These are phyloP conservation scores for Leptarthrus brevirostris DNA, from an alignment of 2,888 invertebrate genomes.

Conservation along the genomic window DNA sequence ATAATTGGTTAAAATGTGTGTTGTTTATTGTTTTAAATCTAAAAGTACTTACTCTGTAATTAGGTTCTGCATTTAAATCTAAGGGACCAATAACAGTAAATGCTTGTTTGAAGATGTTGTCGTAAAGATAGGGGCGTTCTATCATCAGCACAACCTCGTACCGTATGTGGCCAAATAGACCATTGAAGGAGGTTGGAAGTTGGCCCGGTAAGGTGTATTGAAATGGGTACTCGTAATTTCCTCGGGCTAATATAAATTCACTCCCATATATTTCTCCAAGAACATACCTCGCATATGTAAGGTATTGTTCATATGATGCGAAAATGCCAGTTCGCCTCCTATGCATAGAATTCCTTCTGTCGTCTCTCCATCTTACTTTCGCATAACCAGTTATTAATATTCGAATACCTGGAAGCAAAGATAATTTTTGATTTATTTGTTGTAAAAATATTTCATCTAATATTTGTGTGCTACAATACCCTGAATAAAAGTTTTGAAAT, in stretches of 20 bases:
- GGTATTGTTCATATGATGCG: not conserved
- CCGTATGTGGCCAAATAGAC: slow-evolving; percentile 78
- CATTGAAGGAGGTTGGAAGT: slow-evolving; percentile 81
- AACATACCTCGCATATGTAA: not conserved
- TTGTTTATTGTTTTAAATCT: not conserved
- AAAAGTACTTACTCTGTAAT: not conserved
- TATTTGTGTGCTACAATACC: too few relatives aligned
- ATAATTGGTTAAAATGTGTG: not conserved
- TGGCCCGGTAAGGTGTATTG: not conserved
- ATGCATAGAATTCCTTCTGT: not conserved
- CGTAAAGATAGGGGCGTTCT: slow-evolving; percentile 79
- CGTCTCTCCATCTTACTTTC: not conserved
- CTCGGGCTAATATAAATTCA: not conserved
- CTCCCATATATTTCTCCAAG: not conserved
- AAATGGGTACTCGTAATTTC: slow-evolving; percentile 1
- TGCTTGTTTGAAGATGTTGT: slow-evolving; percentile 8
- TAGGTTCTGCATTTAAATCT: slow-evolving; percentile 4
- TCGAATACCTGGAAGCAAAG: not conserved
- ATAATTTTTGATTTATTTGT: too few relatives aligned
- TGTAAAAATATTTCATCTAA: too few relatives aligned
- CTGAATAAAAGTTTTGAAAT: too few relatives aligned
- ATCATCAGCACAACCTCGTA: slow-evolving; percentile 83
- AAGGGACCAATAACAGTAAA: slow-evolving; percentile 19
- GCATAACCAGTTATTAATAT: not conserved
- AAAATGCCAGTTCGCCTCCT: not conserved